phyloP scores from a whole-genome alignment of 2,113 vertebrate species.

The Brachypodius melanocephalos region DNA sequence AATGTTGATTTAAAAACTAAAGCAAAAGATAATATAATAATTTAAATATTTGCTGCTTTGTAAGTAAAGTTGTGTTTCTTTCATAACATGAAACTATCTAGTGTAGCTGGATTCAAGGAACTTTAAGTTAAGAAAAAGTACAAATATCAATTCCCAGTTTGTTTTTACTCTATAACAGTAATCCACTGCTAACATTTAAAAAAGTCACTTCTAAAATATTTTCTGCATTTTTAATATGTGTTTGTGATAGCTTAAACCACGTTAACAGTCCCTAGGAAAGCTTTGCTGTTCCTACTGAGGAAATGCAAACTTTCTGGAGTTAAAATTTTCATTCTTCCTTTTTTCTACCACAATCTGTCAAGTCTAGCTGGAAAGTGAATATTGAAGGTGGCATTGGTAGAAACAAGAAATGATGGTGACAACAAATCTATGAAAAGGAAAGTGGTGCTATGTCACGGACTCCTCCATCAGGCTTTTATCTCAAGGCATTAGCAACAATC shows the following conservation, averaged over 20 bases:
- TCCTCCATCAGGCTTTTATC: background rate
- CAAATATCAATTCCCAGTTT: background rate
- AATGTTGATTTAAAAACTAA: background rate
- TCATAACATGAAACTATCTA: background rate
- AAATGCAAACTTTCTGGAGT: background rate
- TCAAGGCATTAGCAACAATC: background rate
- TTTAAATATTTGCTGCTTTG: background rate
- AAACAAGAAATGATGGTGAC: background rate
- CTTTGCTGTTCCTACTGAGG: background rate
- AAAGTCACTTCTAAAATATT: background rate
- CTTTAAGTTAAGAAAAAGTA: background rate
- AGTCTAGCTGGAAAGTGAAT: background rate
- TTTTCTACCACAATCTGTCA: background rate
- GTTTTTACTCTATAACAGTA: background rate
- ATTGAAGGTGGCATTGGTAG: fast-evolving
- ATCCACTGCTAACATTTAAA: background rate
- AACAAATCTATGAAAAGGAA: background rate
- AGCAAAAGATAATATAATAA: background rate
- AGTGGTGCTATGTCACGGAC: background rate
- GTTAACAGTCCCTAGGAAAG: background rate
- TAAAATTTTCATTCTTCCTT: background rate
- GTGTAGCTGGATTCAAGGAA: background rate
- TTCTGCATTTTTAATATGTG: background rate
- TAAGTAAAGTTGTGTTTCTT: background rate
- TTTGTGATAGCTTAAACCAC: background rate